Evolutionary conservation across 2,113 vertebrate genomes (phyloP).

Genomic region (Tragulus kanchil): DNA sequence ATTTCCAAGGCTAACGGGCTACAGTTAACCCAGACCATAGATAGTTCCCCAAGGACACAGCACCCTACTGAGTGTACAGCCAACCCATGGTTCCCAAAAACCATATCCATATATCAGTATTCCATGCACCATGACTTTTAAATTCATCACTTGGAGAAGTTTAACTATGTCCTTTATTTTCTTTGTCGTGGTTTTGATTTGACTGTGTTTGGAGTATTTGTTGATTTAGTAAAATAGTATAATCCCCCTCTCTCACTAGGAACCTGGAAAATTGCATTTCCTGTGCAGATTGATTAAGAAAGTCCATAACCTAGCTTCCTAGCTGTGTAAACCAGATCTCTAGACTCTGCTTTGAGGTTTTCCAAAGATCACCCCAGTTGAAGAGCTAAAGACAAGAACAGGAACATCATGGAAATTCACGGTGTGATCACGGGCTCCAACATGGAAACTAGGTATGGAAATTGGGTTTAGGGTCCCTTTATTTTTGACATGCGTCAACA

Average conservation of each 20-base stretch:
- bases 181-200: not conserved
- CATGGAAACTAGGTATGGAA: not conserved
- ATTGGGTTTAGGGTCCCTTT: not conserved
- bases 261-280: not conserved
- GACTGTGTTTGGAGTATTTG: not conserved
- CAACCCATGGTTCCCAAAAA: not conserved
- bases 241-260: not conserved
- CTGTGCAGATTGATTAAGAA: not conserved
- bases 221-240: not conserved
- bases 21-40: not conserved
- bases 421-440: not conserved
- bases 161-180: not conserved
- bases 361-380: conserved; percentile 4
- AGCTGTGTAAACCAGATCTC: conserved; percentile 11
- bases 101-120: not conserved
- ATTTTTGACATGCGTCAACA: not conserved
- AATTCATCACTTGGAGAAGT: not conserved
- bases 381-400: not conserved
- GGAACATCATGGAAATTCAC: not conserved
- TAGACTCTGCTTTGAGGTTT: conserved; percentile 18
- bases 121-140: not conserved
- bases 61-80: not conserved
- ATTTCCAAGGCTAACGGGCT: not conserved
- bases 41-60: not conserved
- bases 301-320: not conserved